Base-by-base conservation (phyloP, 2,888 invertebrate species). In the Agrotis puta region DNA sequence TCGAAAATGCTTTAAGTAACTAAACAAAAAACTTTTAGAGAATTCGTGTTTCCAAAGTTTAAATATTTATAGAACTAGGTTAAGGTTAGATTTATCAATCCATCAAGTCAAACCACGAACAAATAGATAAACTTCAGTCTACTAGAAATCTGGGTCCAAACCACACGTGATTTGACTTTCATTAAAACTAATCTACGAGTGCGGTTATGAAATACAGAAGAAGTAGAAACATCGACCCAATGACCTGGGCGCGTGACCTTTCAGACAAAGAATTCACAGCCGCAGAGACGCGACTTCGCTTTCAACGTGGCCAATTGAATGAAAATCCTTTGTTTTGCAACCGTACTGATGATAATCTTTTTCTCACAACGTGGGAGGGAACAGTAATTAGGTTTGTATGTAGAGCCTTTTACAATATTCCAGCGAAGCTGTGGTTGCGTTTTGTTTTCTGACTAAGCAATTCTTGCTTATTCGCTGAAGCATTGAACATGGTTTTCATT, bases 241-340 rank as follows among this genome's bases (percentile, higher is more conserved):
- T 85, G 85, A 86, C 87, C 85, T 70, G 76, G 54, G 62, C 63
- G 62, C 69, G 72, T 70, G 86, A 84, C 79, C 83, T 86, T 79
- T 81, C 70, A 84, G 76, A 89, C 84, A 86, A 87, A 85, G 79
- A 82, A 82, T 81, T 82, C 85, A 80, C 79, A 81, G 75, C 79
- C 74, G 79, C 80, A 84, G 85, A 76, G 82, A 82, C 85, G 81
- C 83, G 72, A 82, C 85, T 87, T 89, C 86, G 77, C 83, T 82
- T 88, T 88, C 88, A 85, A 87, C 84, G 86, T 83, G 74, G 82
- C 71, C 86, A 87, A 88, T 87, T 87, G 86, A 86, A 86, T 80
- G 81, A 85, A 84, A 87, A 87, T 74, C 86, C 86, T 87, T 89
- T 90, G 90, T 90, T 89, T 89, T 86, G 89, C 83, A 88, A 87